These are phyloP conservation scores for Caenorhabditis sp. DNA, from an alignment of 2,888 invertebrate species.

Conservation along the genomic window DNA sequence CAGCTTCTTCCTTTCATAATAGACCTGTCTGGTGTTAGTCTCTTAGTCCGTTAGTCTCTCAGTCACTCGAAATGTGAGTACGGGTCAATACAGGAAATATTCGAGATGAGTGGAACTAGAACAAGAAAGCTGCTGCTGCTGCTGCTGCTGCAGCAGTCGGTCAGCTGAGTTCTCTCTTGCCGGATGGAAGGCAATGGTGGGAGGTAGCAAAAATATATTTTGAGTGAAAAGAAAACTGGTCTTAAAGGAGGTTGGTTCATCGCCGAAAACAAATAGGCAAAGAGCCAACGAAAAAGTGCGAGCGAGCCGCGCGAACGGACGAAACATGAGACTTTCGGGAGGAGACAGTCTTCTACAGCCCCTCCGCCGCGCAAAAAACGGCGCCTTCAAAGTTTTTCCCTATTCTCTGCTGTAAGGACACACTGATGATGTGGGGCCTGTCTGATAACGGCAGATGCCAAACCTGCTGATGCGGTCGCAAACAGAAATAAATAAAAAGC, in stretches of 20 bases:
- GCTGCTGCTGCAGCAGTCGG: not conserved
- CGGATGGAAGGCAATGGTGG: slow-evolving; percentile 33
- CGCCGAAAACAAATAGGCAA: slow-evolving; percentile 57
- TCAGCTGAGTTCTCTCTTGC: slow-evolving; percentile 48
- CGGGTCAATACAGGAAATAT: not conserved
- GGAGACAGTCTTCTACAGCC: slow-evolving; percentile 23
- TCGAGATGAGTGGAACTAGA: slow-evolving; percentile 18
- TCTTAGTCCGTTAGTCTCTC: not conserved
- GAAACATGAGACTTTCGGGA: slow-evolving; percentile 50
- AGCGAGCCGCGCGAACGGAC: slow-evolving; percentile 39
- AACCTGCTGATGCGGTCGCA: slow-evolving; percentile 52
- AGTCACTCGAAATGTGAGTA: not conserved
- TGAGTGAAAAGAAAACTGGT: slow-evolving; percentile 57
- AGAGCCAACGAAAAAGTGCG: slow-evolving; percentile 54
- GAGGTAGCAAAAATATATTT: slow-evolving; percentile 56
- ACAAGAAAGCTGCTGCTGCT: slow-evolving; percentile 9
- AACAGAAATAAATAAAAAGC: slow-evolving; percentile 53
- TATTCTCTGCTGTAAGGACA: slow-evolving; percentile 35
- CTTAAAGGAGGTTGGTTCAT: slow-evolving; percentile 56
- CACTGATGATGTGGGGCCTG: slow-evolving; percentile 40
- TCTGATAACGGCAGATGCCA: slow-evolving; percentile 54
- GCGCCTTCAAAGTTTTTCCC: not conserved
- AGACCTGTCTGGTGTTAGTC: not conserved
- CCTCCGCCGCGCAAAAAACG: slow-evolving; percentile 12
- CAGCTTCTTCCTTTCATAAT: not conserved